A percentile compares a stretch with the other conserved stretches of the same genome.
Conservation (phyloP, 2,113 vertebrate genomes). For the Lota lota region DNA sequence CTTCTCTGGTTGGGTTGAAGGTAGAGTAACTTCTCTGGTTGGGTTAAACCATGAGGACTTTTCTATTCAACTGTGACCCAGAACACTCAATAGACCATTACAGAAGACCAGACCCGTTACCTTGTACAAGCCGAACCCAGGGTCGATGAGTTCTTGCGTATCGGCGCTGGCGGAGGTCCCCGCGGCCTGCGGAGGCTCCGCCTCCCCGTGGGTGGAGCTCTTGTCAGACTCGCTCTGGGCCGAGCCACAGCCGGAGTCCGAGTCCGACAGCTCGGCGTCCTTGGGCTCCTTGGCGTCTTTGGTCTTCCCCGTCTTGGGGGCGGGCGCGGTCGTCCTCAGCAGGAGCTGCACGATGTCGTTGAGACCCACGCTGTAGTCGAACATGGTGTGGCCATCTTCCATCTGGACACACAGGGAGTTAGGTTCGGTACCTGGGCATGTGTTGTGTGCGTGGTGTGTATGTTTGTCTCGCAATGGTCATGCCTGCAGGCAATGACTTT, state of each 20-base stretch:
- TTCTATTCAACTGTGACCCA: too few relatives aligned
- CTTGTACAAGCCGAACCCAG: slow-evolving; percentile 85
- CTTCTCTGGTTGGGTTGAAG: too few relatives aligned
- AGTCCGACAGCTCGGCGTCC: slow-evolving; percentile 89
- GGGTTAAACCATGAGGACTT: too few relatives aligned
- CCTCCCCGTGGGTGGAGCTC: slow-evolving; percentile 85
- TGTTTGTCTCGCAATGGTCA: too few relatives aligned
- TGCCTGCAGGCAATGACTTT: too few relatives aligned
- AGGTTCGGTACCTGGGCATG: neutral
- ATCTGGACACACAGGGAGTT: slow-evolving; percentile 72
- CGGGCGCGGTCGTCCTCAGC: slow-evolving; percentile 75
- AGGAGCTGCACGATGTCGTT: slow-evolving; percentile 94
- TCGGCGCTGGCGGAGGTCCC: slow-evolving; percentile 62
- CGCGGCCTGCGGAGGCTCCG: slow-evolving; percentile 69
- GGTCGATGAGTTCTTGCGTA: slow-evolving; percentile 56
- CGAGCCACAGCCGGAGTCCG: slow-evolving; percentile 89
- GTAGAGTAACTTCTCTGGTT: too few relatives aligned
- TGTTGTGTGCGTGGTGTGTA: neutral
- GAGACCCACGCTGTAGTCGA: slow-evolving; percentile 90
- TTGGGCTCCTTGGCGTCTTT: slow-evolving; percentile 71
- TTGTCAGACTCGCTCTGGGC: slow-evolving; percentile 93
- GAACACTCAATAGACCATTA: too few relatives aligned
- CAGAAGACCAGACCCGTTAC: slow-evolving; percentile 28
- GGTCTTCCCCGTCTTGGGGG: slow-evolving; percentile 43
- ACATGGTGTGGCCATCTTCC: slow-evolving; percentile 94